Evolutionary conservation across 2,797 vertebrate species (phyloP), one percentile per base, ranked within the genome.

Genomic region (Spinus olivaceus): DNA sequence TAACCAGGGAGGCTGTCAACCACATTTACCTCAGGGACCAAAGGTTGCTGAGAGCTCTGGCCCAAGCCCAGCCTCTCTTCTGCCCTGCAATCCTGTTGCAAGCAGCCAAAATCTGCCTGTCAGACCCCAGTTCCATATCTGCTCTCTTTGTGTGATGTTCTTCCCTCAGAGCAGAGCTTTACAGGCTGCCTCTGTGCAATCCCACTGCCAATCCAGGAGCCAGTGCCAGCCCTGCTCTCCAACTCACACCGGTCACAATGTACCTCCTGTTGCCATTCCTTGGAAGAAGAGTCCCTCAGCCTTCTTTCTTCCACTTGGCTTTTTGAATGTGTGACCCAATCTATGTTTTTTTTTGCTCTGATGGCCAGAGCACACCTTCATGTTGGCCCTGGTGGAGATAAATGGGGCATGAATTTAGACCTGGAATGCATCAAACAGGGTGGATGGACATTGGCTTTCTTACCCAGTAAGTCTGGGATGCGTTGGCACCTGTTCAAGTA

Each of bases 171-270:
- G 37, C 47, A 90, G 37, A 69, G 21, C 25, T 79, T 86, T 59
- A 18, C 1, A 8, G 24, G 35, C 27, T 80, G 20, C 23, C 14
- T 86, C 28, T 47, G 22, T 69, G 42, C 0, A 0, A 49, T 72
- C 46, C 53, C 46, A 67, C 27, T 16, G 1, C 25, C 50, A 67
- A 30, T 24, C 30, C 61, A 74, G 53, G 17, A 92, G 27, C 69
- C 30, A 22, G 33, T 33, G 46, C 64, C 81, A 91, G 72, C 49
- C n/a, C 37, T 53, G 33, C 33, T 20, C 61, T 90, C 69, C 82
- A 86, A 0, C 27, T 77, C 51, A 27, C 27, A 12, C 7, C 0
- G 0, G 10, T 39, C 30, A 47, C 59, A 60, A 46, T 23, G 27
- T 11, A 32, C 15, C 5, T 88, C 19, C 51, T 56, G 16, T 46